Evolutionary conservation across 2,113 vertebrate genomes (phyloP).

Genomic region (Pachyramphus minor): DNA sequence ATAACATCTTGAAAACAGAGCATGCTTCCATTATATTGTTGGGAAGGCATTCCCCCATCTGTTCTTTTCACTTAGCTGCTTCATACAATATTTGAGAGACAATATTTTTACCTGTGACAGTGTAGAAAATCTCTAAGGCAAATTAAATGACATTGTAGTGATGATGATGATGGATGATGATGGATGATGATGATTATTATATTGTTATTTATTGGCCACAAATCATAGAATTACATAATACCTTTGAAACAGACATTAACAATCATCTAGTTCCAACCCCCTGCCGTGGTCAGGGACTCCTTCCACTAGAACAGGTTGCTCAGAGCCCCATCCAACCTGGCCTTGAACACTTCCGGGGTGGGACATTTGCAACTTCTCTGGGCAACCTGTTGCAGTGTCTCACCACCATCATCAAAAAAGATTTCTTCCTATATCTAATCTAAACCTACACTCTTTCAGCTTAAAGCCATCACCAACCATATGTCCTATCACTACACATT

Average conservation of each 20-base stretch:
- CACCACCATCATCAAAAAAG: not conserved
- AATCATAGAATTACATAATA: not conserved
- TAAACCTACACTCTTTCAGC: not conserved
- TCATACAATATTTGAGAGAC: not conserved
- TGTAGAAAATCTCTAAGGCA: not conserved
- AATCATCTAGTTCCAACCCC: not conserved
- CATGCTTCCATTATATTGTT: not conserved
- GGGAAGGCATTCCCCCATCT: conserved; percentile 21
- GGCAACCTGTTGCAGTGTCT: not conserved
- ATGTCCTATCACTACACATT: not conserved
- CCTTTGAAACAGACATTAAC: not conserved
- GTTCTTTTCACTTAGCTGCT: not conserved
- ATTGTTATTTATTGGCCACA: not conserved
- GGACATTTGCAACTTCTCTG: not conserved
- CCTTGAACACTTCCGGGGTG: not conserved
- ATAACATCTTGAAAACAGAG: conserved; percentile 17
- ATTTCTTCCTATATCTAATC: not conserved
- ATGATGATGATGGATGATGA: not conserved
- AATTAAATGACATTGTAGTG: not conserved
- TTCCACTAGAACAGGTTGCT: not conserved
- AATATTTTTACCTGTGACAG: not conserved
- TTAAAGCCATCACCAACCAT: not conserved
- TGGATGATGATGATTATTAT: not conserved
- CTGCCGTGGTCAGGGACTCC: not conserved
- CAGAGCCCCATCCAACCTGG: not conserved